phyloP scores from a whole-genome alignment of 2,797 vertebrate species.

The Sebastes iracundus region DNA sequence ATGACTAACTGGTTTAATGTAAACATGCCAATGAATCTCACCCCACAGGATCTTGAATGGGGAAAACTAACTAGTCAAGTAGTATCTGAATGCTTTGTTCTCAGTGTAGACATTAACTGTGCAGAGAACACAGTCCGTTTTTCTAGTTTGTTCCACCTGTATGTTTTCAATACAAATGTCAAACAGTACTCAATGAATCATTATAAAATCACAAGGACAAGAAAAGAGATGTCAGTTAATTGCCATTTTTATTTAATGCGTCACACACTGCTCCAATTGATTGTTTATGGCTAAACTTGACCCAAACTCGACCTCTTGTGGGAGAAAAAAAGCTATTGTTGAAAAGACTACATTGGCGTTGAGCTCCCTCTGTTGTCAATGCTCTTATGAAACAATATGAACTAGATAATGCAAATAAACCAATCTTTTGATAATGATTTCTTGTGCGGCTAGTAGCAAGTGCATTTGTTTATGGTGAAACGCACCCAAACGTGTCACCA shows the following conservation, averaged over 20 bases:
- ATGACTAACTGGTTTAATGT: conserved; percentile 26
- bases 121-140: not conserved
- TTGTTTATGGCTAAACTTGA: not conserved
- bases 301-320: not conserved
- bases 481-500: not conserved
- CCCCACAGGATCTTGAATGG: not conserved
- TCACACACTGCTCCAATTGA: not conserved
- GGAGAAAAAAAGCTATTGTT: not conserved
- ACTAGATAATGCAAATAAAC: not conserved
- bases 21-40: not conserved
- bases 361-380: not conserved
- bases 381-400: not conserved
- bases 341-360: not conserved
- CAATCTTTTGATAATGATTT: not conserved
- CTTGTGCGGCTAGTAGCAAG: too few relatives aligned
- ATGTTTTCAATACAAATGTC: not conserved
- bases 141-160: not conserved
- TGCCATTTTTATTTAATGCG: not conserved
- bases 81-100: not conserved
- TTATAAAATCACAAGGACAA: not conserved
- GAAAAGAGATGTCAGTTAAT: not conserved
- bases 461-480: not conserved
- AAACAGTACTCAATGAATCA: not conserved
- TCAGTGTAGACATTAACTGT: not conserved
- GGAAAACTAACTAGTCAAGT: not conserved